Evolutionary conservation across 2,797 vertebrate genomes (phyloP), one percentile per base, ranked within the genome.

Genomic region (Phalloptychus januarius): DNA sequence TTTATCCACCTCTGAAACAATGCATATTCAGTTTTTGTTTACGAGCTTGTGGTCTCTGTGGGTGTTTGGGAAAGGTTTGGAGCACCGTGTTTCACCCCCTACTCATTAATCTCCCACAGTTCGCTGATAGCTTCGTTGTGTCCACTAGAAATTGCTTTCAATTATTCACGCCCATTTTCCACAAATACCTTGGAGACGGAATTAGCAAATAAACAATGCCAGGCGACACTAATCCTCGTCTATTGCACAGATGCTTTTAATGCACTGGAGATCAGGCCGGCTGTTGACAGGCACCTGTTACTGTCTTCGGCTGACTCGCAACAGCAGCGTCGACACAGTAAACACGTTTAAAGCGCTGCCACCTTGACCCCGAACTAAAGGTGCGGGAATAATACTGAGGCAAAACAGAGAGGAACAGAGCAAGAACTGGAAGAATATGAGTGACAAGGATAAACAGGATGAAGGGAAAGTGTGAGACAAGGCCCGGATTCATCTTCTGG

Each of bases 141-240:
- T 93, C 94, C 93, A 94, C 92, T 90, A 86, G 85, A 95, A 95
- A 94, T 91, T 83, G 85, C 93, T 92, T 92, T 94, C 92, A 95
- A 95, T 95, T 95, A 95, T 95, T 95, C 94, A 95, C 94, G 93
- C 94, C 92, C 94, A 92, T 95, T 94, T 95, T 93, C 91, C 83
- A 89, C 95, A 93, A 95, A 95, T 94, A 94, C 94, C 94, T 95
- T 89, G 80, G 95, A 95, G 92, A 93, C 92, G 93, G 93, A 95
- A 95, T 95, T 96, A 95, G 93, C 93, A 92, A 95, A 95, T 94
- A 94, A 95, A 95, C 95, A 95, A 94, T 94, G 93, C 91, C 93
- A 91, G 91, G 90, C 91, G 89, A 94, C 93, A 92, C 90, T 95
- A 95, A 96, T 95, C 94, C 95, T 89, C 77, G 78, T 94, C 94